Conservation (phyloP, 2,113 vertebrate genomes). For the Porphyrio hochstetteri region DNA sequence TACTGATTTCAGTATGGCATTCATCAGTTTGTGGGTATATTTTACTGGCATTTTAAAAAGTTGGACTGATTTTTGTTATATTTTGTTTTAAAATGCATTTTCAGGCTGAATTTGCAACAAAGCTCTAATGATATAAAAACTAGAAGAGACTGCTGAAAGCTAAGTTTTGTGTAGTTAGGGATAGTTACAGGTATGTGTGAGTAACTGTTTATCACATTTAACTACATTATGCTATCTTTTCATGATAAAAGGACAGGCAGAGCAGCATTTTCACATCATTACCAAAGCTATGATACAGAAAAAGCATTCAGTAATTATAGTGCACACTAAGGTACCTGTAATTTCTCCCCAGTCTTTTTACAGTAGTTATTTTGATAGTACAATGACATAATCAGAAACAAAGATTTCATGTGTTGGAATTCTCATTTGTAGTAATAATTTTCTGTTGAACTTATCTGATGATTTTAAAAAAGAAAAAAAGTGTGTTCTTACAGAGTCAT, state of each 20-base stretch:
- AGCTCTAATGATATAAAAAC: neutral
- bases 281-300: neutral
- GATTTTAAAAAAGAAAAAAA: neutral
- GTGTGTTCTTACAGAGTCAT: neutral
- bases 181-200: neutral
- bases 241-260: slow-evolving; percentile 1
- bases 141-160: neutral
- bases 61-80: neutral
- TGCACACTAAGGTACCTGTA: neutral
- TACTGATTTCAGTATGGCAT: neutral
- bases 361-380: neutral
- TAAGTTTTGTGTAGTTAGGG: neutral
- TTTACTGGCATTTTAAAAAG: neutral
- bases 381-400: neutral
- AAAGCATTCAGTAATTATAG: slow-evolving; percentile 11
- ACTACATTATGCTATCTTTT: neutral
- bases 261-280: neutral
- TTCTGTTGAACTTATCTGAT: neutral
- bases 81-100: neutral
- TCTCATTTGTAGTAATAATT: neutral
- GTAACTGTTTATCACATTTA: neutral
- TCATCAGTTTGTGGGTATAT: neutral
- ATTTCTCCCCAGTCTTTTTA: neutral
- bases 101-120: neutral
- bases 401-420: neutral